Percentiles rank a stretch among this genome's conserved stretches.
Conservation (phyloP, 2,888 invertebrate species). For the Sinelater perroti region DNA sequence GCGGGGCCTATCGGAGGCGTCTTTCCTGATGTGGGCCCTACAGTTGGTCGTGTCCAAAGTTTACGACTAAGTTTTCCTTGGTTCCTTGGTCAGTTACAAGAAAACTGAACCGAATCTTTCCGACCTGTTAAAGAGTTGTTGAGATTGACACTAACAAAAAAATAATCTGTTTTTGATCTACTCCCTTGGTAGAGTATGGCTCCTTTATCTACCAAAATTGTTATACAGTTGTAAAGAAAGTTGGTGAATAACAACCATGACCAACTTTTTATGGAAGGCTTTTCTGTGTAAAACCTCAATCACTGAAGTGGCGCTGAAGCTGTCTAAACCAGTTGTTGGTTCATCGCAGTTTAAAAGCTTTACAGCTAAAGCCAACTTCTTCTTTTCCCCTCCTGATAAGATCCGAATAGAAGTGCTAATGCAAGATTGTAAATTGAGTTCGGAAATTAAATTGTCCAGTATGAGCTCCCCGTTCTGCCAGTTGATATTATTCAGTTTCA, state of each 20-base stretch:
- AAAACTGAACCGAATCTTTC: too few relatives aligned
- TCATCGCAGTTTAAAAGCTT: constrained; percentile 89
- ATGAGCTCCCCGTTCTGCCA: constrained; percentile 54
- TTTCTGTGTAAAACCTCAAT: constrained; percentile 74
- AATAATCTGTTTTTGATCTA: too few relatives aligned
- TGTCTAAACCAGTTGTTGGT: constrained; percentile 92
- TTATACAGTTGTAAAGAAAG: constrained; percentile 88
- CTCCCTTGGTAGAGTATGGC: too few relatives aligned
- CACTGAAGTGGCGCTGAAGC: constrained; percentile 85
- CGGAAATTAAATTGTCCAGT: constrained; percentile 65
- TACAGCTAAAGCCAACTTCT: constrained; percentile 85
- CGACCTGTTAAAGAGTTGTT: too few relatives aligned
- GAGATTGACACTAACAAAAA: too few relatives aligned
- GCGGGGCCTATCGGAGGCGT: too few relatives aligned
- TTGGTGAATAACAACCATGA: constrained; percentile 90
- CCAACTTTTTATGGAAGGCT: constrained; percentile 75
- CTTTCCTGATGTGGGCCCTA: too few relatives aligned
- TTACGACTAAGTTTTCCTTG: too few relatives aligned
- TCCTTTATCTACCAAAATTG: too few relatives aligned
- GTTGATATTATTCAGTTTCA: constrained; percentile 46
- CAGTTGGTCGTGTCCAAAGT: too few relatives aligned
- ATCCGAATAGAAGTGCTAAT: constrained; percentile 75
- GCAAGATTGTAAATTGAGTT: constrained; percentile 78
- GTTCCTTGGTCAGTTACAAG: too few relatives aligned
- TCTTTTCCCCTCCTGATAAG: constrained; percentile 90